Evolutionary conservation across 2,113 vertebrate genomes (phyloP).

Genomic region (Hirundichthys speculiger): DNA sequence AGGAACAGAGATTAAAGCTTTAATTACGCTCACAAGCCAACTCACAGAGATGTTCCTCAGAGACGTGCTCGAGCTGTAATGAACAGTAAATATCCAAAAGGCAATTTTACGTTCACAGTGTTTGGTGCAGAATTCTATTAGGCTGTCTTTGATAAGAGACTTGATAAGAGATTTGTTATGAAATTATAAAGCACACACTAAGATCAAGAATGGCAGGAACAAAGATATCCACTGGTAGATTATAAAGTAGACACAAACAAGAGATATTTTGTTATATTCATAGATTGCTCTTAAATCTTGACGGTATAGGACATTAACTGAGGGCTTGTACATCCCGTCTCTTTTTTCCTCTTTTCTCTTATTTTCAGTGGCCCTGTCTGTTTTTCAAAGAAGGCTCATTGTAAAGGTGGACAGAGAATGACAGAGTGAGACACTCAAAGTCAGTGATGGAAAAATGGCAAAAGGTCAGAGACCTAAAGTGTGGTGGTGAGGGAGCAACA

Average conservation of each 20-base stretch:
- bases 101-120: not conserved
- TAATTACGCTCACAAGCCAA: slow-evolving; percentile 55
- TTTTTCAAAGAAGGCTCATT: slow-evolving; percentile 7
- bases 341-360: not conserved
- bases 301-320: not conserved
- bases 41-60: slow-evolving; percentile 39
- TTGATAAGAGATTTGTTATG: not conserved
- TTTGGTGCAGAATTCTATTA: not conserved
- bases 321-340: not conserved
- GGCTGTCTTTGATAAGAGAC: not conserved
- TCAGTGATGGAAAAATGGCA: not conserved
- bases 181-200: not conserved
- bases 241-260: not conserved
- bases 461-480: slow-evolving; percentile 17
- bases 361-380: not conserved
- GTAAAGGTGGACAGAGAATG: not conserved
- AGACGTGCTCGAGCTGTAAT: slow-evolving; percentile 16
- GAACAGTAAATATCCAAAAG: slow-evolving; percentile 10
- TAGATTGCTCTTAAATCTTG: too few species aligned
- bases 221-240: not conserved
- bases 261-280: too few species aligned
- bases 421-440: slow-evolving; percentile 9
- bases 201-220: not conserved
- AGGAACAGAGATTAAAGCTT: slow-evolving; percentile 67
- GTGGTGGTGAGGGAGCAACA: not conserved